phyloP scores from a whole-genome alignment of 2,888 invertebrate species.

The Mylabris sibirica region DNA sequence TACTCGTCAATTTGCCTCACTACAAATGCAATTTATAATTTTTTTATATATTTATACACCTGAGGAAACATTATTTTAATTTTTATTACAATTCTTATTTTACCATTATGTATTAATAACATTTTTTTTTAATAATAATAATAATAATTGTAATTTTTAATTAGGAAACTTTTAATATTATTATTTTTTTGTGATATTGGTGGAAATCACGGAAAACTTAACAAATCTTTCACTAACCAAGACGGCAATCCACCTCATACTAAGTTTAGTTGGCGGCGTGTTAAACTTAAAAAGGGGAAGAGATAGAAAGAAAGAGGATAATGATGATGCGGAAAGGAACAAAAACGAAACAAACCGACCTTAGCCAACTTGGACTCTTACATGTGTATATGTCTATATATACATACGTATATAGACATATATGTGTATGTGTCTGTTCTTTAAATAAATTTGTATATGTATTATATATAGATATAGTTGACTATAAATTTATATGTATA shows the following conservation, averaged over 20 bases:
- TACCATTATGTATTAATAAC: neutral
- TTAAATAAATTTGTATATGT: conserved; percentile 1
- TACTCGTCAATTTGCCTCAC: neutral
- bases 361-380: conserved; percentile 8
- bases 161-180: too few relatives aligned
- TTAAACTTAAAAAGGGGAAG: neutral
- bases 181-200: too few relatives aligned
- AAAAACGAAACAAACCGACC: conserved; percentile 10
- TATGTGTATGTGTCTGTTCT: neutral
- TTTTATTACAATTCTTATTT: neutral
- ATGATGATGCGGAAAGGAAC: conserved; percentile 4
- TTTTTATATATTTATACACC: too few relatives aligned
- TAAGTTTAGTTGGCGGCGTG: neutral
- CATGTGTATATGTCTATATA: neutral
- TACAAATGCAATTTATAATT: neutral
- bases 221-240: neutral
- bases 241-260: conserved; percentile 7
- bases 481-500: neutral
- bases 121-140: neutral
- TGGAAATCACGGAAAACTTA: too few relatives aligned
- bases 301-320: conserved; percentile 9
- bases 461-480: neutral
- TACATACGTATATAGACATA: neutral
- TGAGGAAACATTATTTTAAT: neutral
- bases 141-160: neutral